Evolutionary conservation across 2,888 invertebrate genomes (phyloP).

Genomic region (Megastigmus dorsalis): DNA sequence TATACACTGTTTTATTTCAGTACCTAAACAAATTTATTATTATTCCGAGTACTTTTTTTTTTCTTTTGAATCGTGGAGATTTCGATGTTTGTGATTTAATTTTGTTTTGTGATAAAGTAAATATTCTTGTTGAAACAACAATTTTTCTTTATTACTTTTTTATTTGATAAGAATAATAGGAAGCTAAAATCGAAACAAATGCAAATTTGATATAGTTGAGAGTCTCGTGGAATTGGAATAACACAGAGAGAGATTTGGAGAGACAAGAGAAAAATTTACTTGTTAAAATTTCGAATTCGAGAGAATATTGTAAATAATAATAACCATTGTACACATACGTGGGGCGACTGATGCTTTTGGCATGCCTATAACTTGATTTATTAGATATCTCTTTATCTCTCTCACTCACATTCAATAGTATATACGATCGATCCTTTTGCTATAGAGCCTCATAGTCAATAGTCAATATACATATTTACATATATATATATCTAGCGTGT

Average conservation of each 20-base stretch:
- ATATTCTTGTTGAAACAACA: not conserved
- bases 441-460: constrained; percentile 61
- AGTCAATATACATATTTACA: constrained; percentile 59
- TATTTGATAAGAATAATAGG: not conserved
- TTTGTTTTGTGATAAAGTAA: too few relatives aligned
- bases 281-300: constrained; percentile 7
- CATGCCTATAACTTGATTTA: constrained; percentile 65
- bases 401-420: constrained; percentile 35
- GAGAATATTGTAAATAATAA: constrained; percentile 51
- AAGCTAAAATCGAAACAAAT: not conserved
- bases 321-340: constrained; percentile 42
- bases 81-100: not conserved
- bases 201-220: not conserved
- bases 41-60: too few relatives aligned
- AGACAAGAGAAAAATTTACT: constrained; percentile 42
- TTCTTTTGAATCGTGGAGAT: too few relatives aligned
- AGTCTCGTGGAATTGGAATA: constrained; percentile 1
- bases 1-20: too few relatives aligned
- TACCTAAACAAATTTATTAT: too few relatives aligned
- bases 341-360: constrained; percentile 56
- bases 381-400: constrained; percentile 58
- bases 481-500: constrained; percentile 59
- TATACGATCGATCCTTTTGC: constrained; percentile 45
- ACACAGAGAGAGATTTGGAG: constrained; percentile 45
- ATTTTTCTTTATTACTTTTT: not conserved